phyloP scores from a whole-genome alignment of 1,140 invertebrate species.

The Sarcophaga peregrina region DNA sequence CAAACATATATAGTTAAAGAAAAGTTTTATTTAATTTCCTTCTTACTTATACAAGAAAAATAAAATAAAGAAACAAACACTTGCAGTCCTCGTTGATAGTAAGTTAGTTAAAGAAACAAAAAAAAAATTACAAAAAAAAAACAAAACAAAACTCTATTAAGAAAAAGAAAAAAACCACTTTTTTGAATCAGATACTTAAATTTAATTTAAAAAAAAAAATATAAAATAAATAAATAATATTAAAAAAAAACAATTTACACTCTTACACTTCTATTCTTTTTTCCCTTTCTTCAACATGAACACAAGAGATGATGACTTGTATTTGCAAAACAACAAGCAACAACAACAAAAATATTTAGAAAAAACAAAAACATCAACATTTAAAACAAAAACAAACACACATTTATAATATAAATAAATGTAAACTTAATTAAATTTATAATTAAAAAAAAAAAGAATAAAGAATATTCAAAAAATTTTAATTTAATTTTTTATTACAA shows the following conservation, averaged over 20 bases:
- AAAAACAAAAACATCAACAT: too few species aligned
- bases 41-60: too few species aligned
- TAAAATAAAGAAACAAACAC: neutral
- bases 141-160: neutral
- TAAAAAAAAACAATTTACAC: conserved; percentile 29
- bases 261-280: conserved; percentile 23
- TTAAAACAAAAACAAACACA: too few species aligned
- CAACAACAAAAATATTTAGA: too few species aligned
- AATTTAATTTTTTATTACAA: too few species aligned
- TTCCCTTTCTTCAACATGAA: neutral
- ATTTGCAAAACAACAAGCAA: neutral
- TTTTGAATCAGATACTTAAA: conserved; percentile 40
- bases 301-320: neutral
- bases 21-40: too few species aligned
- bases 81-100: conserved; percentile 40
- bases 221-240: conserved; percentile 9
- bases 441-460: too few species aligned
- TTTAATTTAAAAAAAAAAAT: conserved; percentile 23
- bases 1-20: too few species aligned
- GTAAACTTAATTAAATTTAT: too few species aligned
- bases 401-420: too few species aligned
- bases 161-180: neutral
- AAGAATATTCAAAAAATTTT: too few species aligned
- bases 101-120: conserved; percentile 35
- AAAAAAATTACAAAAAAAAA: neutral